Evolutionary conservation across 2,888 invertebrate species (phyloP).

Genomic region (Dorcus parallelipipedus): DNA sequence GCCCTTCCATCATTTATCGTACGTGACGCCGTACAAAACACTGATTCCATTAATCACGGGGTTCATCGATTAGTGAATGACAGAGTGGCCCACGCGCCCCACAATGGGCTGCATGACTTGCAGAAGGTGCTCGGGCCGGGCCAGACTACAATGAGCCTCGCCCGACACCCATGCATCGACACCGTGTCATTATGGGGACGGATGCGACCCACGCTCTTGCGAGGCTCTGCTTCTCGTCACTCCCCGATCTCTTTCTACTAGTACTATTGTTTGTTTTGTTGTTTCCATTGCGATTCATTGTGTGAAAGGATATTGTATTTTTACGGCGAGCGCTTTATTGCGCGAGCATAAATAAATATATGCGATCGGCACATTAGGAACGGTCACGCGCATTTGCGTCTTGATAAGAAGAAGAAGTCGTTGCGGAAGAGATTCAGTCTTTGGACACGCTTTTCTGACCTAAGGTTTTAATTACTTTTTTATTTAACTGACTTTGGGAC

Average conservation of each 20-base stretch:
- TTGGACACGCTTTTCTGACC: no score
- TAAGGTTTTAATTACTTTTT: no score
- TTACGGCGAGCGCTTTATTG: no score
- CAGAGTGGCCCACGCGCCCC: conserved; percentile 25
- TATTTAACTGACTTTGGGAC: no score
- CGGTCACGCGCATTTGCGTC: no score
- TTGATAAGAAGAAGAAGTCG: no score
- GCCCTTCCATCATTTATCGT: conserved; percentile 26
- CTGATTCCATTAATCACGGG: conserved; percentile 31
- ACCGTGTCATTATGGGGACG: conserved; percentile 36
- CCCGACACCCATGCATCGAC: conserved; percentile 32
- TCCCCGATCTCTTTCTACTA: conserved; percentile 6
- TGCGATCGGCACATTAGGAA: no score
- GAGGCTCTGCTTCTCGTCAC: conserved; percentile 1
- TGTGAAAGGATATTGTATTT: conserved; percentile 1
- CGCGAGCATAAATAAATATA: no score
- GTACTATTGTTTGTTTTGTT: conserved; percentile 17
- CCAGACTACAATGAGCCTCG: conserved; percentile 34
- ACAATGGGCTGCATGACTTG: conserved; percentile 31
- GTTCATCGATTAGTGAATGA: conserved; percentile 36
- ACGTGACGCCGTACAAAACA: conserved; percentile 33
- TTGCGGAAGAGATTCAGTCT: no score
- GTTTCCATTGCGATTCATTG: conserved; percentile 15
- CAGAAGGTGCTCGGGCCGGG: conserved; percentile 28
- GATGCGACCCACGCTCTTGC: conserved; percentile 24